Conservation (phyloP, 2,888 invertebrate species). For the Ochropacha duplaris region DNA sequence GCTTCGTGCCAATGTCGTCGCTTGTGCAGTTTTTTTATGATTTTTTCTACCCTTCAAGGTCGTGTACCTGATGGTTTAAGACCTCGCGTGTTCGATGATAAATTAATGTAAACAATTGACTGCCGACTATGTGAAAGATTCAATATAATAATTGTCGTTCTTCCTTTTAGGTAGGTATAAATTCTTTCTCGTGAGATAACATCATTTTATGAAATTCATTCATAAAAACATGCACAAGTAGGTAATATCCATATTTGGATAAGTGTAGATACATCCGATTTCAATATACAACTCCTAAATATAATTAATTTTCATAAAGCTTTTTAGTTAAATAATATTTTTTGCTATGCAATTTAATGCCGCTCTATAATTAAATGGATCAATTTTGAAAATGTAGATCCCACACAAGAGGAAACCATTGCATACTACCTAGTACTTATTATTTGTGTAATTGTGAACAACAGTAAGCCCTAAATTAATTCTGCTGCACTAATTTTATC, state of each 20-base stretch:
- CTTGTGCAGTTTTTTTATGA: constrained; percentile 49
- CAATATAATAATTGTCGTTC: constrained; percentile 4
- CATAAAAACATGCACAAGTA: neutral
- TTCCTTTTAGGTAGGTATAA: constrained; percentile 3
- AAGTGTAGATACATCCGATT: neutral
- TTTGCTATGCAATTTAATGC: neutral
- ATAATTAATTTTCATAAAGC: neutral
- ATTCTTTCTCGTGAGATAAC: neutral
- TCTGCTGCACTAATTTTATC: constrained; percentile 24
- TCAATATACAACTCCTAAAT: neutral
- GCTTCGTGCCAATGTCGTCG: constrained; percentile 75
- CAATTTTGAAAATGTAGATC: neutral
- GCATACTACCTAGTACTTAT: neutral
- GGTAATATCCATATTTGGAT: too few species aligned
- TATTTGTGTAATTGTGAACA: neutral
- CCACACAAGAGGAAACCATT: neutral
- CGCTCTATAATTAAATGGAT: neutral
- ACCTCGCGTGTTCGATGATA: constrained; percentile 63
- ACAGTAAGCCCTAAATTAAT: neutral
- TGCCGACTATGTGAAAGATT: constrained; percentile 11
- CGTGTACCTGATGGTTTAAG: constrained; percentile 60
- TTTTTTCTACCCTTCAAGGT: constrained; percentile 71
- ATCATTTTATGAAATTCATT: neutral
- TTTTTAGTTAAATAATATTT: neutral
- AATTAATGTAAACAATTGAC: constrained; percentile 56